Base-by-base conservation (phyloP, 2,888 invertebrate species). In the Agrochola lota region DNA sequence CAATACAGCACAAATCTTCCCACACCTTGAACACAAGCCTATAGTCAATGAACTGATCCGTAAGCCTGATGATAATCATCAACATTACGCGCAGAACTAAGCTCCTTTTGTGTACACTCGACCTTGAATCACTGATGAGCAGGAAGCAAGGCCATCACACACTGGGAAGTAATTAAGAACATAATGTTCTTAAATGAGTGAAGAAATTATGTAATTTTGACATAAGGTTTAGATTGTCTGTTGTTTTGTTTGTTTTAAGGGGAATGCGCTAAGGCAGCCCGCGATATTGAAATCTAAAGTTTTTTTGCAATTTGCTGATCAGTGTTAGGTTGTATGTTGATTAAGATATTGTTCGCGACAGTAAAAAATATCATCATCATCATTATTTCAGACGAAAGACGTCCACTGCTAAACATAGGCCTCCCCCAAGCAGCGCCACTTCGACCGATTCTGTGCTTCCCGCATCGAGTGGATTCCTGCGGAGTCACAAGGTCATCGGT, bases 101-200 rank as follows among this genome's bases (percentile, higher is more conserved):
- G 81, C 69, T 83, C 72, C 85, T 82, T 85, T 89, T 90, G 85
- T 90, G 63, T 76, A 9, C 1, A 8, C 2, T 40, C 26, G 83
- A 74, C 90, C 90, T 90, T 90, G 86, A 81, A 59, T 40, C 74
- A 62, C 59, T 85, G 89, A 88, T 87, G 88, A 88, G 75, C 85
- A 85, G 87, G 88, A 89, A 83, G 80, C 80, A 85, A 78, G 77
- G 77, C 74, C 80, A 62, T 63, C 52, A 57, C 64, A 73, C 30
- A 86, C 74, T 66, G 87, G 89, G 89, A 89, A 89, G 89, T 87
- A 81, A 89, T 89, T 89, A 89, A 46, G 66, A 66, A 26, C 66
- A 66, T 66, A 43, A 66, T 66, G 26, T 71, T 52, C 20, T 52
- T 68, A 40, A 81, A 67, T 46, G 66, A 66, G 11, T 46, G 11